Evolutionary conservation across 2,888 invertebrate genomes (phyloP).

Genomic region (Chaitophorus viminalis): DNA sequence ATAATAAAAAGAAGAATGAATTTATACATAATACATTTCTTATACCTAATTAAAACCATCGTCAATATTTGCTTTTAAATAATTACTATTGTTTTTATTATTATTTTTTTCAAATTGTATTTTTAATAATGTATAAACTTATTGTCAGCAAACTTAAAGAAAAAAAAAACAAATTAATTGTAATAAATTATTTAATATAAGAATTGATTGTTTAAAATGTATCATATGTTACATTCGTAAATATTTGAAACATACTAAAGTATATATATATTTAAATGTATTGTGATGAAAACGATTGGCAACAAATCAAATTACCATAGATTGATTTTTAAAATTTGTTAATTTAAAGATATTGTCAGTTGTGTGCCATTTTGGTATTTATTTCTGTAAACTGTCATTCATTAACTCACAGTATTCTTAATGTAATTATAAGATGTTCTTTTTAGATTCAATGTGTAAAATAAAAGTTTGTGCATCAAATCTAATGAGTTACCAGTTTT

Average conservation of each 20-base stretch:
- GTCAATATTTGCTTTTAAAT: neutral
- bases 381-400: neutral
- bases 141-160: neutral
- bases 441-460: neutral
- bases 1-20: neutral
- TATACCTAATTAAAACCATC: neutral
- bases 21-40: neutral
- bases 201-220: neutral
- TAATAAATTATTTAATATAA: neutral
- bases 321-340: neutral
- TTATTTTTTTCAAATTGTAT: neutral
- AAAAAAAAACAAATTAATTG: neutral
- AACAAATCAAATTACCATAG: neutral
- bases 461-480: neutral
- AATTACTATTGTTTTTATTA: neutral
- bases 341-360: neutral
- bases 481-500: too few relatives aligned
- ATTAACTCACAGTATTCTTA: neutral
- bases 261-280: neutral
- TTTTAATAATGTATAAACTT: neutral
- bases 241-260: neutral
- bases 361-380: neutral
- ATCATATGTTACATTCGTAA: neutral
- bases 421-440: neutral
- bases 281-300: neutral